A percentile compares a stretch with the other conserved stretches of the same genome.
Conservation (phyloP, 2,888 invertebrate genomes). For the Drosophila dives region DNA sequence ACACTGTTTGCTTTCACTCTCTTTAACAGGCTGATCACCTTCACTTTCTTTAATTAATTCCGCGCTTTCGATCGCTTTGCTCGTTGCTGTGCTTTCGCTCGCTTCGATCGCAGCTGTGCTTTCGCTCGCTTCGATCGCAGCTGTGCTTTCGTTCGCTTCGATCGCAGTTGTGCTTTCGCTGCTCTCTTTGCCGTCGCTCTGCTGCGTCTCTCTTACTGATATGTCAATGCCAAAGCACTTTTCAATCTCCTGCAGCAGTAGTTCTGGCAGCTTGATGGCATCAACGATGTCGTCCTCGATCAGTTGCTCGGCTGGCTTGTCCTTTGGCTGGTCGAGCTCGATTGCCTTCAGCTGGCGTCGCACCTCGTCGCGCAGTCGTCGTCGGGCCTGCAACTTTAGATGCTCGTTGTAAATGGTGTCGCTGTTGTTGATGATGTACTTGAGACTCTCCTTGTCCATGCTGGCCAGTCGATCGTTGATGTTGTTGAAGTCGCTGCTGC, state of each 20-base stretch:
- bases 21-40: neutral
- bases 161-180: neutral
- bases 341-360: slow-evolving; percentile 81
- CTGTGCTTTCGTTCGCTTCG: neutral
- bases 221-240: slow-evolving; percentile 81
- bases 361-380: slow-evolving; percentile 81
- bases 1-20: neutral
- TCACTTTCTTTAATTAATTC: neutral
- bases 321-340: slow-evolving; percentile 71
- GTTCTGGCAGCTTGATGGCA: slow-evolving; percentile 79
- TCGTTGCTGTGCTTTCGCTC: neutral
- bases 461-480: slow-evolving; percentile 78
- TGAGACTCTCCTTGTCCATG: slow-evolving; percentile 83
- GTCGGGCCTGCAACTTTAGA: slow-evolving; percentile 80
- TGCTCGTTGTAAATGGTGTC: slow-evolving; percentile 83
- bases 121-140: neutral
- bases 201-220: slow-evolving; percentile 17
- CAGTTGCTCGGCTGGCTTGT: slow-evolving; percentile 55
- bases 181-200: neutral
- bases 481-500: slow-evolving; percentile 50
- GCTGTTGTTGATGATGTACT: slow-evolving; percentile 83
- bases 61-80: neutral
- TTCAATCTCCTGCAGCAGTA: slow-evolving; percentile 81
- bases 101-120: neutral
- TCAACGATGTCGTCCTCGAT: slow-evolving; percentile 82